These are phyloP conservation scores for Ceyx melanurus DNA, from an alignment of 2,113 vertebrate genomes.

Conservation along the genomic window DNA sequence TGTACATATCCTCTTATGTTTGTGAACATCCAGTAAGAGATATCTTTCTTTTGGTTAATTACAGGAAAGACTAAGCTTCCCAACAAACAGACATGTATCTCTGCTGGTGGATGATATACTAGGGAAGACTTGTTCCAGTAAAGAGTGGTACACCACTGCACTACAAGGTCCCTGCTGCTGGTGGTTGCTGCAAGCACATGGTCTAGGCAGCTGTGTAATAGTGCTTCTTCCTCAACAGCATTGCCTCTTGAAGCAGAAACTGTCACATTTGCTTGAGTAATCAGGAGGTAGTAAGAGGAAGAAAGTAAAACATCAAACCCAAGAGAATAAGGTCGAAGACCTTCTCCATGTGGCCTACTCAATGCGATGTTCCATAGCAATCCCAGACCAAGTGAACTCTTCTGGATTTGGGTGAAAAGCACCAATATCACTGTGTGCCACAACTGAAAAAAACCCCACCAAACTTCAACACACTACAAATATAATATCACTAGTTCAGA, in stretches of 20 bases:
- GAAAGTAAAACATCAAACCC: neutral
- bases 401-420: neutral
- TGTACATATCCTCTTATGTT: neutral
- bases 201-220: rapidly evolving
- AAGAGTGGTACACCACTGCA: neutral
- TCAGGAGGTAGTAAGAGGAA: neutral
- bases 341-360: neutral
- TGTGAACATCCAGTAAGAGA: neutral
- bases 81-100: neutral
- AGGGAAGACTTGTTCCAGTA: neutral
- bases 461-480: neutral
- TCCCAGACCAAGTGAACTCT: neutral
- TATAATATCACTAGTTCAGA: neutral
- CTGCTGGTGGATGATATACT: too few species aligned
- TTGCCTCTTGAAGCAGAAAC: neutral
- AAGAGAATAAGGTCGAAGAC: neutral
- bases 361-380: neutral
- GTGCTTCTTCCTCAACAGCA: neutral
- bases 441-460: neutral
- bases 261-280: neutral
- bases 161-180: neutral
- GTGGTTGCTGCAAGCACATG: rapidly evolving
- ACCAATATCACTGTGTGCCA: neutral
- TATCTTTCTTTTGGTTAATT: neutral
- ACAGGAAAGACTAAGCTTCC: neutral